These are phyloP conservation scores for Mus musculus DNA, from an alignment of 2,113 vertebrate species.

Conservation along the genomic window DNA sequence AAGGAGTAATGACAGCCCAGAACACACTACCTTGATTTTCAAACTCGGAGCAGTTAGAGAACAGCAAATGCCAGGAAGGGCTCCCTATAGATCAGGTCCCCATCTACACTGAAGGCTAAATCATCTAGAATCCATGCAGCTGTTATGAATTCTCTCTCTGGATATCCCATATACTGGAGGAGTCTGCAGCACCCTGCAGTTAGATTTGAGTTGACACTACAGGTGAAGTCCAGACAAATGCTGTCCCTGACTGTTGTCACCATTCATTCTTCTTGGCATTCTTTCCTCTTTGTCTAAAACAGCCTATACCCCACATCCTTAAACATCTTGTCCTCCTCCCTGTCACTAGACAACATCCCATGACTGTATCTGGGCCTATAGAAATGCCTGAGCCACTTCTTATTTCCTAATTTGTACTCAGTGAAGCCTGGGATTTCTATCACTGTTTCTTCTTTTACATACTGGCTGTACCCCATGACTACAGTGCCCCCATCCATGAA, in stretches of 20 bases:
- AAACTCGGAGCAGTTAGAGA: neutral
- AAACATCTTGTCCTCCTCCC: neutral
- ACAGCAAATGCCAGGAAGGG: neutral
- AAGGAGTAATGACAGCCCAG: neutral
- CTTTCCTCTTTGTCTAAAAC: neutral
- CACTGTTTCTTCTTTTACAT: neutral
- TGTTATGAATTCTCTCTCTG: neutral
- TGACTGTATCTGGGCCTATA: neutral
- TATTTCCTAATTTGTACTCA: neutral
- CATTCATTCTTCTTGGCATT: too few species aligned
- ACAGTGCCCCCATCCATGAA: neutral
- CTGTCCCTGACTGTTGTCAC: neutral
- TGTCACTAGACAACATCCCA: neutral
- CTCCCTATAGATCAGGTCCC: accelerated
- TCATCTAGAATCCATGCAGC: neutral
- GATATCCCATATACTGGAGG: neutral
- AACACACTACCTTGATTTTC: neutral
- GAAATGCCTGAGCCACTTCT: neutral
- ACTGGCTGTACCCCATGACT: too few species aligned
- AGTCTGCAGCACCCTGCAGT: neutral
- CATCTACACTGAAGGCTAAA: neutral
- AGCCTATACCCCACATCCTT: neutral
- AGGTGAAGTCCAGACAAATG: neutral
- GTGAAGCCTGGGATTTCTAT: neutral
- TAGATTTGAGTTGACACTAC: neutral